Conservation (phyloP, 2,113 vertebrate species). For the Oostethus manadensis region DNA sequence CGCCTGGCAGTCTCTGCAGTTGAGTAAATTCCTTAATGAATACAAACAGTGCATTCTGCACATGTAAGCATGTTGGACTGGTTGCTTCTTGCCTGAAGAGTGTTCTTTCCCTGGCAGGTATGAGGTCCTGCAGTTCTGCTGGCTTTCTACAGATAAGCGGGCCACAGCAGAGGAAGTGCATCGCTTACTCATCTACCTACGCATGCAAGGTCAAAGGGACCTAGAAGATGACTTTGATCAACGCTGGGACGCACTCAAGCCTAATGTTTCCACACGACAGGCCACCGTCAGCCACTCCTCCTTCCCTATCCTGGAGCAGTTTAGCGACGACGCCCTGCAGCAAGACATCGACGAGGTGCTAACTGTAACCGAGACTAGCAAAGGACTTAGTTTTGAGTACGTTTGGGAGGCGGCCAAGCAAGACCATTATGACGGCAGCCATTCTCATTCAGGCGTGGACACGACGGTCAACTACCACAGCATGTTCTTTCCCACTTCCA, state of each 20-base stretch:
- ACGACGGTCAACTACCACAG: slow-evolving; percentile 84
- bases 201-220: slow-evolving; percentile 92
- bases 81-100: background rate
- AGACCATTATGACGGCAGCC: slow-evolving; percentile 84
- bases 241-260: slow-evolving; percentile 91
- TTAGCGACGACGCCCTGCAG: slow-evolving; percentile 79
- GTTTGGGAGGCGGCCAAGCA: slow-evolving; percentile 95
- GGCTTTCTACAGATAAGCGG: slow-evolving; percentile 86
- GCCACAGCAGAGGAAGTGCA: slow-evolving; percentile 92
- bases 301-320: slow-evolving; percentile 92
- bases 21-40: too few relatives aligned
- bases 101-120: slow-evolving; percentile 72
- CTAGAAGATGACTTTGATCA: slow-evolving; percentile 88
- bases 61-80: too few relatives aligned
- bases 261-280: slow-evolving; percentile 77
- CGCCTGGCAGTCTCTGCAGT: too few relatives aligned
- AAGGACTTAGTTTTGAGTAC: slow-evolving; percentile 94
- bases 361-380: slow-evolving; percentile 93
- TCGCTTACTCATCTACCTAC: slow-evolving; percentile 87
- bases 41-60: too few relatives aligned
- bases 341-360: slow-evolving; percentile 93
- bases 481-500: slow-evolving; percentile 85
- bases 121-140: slow-evolving; percentile 94
- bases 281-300: slow-evolving; percentile 78
- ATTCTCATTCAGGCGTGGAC: slow-evolving; percentile 68